These are phyloP conservation scores for Rhabdophis nuchalis DNA, from an alignment of 2,797 vertebrate species.

Conservation along the genomic window DNA sequence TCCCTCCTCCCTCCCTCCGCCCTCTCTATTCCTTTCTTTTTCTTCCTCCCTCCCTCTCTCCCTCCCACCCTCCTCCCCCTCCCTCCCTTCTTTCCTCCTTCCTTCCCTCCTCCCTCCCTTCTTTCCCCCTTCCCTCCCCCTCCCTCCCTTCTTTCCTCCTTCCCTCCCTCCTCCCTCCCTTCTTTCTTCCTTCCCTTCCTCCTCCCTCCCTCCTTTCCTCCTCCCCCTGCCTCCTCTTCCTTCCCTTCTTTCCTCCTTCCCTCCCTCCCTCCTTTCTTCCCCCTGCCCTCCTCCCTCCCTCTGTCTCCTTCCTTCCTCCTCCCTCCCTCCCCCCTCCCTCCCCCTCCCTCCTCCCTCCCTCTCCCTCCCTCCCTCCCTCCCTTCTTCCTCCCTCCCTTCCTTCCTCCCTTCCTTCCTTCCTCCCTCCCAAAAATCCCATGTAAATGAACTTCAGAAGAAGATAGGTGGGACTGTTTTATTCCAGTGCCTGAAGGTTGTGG, in stretches of 20 bases:
- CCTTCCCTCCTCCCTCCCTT: too few relatives aligned
- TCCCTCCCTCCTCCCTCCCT: too few relatives aligned
- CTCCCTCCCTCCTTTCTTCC: not conserved
- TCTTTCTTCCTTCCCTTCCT: too few relatives aligned
- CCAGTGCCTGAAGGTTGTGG: not conserved
- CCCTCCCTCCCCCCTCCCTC: not conserved
- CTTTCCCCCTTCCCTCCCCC: too few relatives aligned
- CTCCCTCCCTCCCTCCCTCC: too few relatives aligned
- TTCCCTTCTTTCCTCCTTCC: rapidly evolving
- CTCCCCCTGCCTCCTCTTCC: not conserved
- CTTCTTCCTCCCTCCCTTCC: rapidly evolving
- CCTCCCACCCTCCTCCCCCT: too few relatives aligned
- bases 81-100: not conserved
- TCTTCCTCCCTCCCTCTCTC: too few relatives aligned
- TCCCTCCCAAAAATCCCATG: not conserved
- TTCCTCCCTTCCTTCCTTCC: not conserved
- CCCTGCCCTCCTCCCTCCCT: not conserved
- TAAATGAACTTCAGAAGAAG: not conserved
- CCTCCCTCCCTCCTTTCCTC: too few relatives aligned
- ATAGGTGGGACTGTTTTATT: not conserved
- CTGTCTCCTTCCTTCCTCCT: not conserved
- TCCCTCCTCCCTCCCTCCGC: too few relatives aligned
- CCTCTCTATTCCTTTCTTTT: too few relatives aligned
- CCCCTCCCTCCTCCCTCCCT: too few relatives aligned
- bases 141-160: too few relatives aligned